phyloP scores from a whole-genome alignment of 1,140 invertebrate species.

The Hyposmocoma kahamanoa region DNA sequence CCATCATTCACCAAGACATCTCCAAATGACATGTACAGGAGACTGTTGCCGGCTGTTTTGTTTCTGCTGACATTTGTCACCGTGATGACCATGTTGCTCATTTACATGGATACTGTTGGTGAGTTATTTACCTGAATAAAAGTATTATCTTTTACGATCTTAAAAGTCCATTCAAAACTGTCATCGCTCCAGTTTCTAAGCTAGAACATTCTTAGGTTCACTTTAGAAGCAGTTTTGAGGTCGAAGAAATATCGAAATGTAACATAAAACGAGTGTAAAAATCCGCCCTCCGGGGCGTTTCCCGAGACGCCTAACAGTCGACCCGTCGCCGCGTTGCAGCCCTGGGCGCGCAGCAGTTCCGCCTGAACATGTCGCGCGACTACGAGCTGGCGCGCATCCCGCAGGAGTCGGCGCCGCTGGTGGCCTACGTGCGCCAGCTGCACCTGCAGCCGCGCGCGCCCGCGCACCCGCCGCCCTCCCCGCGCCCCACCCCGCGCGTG shows the following conservation, averaged over 20 bases:
- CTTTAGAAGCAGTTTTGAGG: too few relatives aligned
- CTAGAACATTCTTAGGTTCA: too few relatives aligned
- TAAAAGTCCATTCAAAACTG: too few relatives aligned
- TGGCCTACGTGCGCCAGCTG: conserved; percentile 80
- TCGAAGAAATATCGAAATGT: too few relatives aligned
- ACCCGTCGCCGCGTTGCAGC: too few relatives aligned
- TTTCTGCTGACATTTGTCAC: conserved; percentile 80
- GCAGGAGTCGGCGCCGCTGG: conserved; percentile 82
- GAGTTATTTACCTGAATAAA: too few relatives aligned
- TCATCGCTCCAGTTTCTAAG: too few relatives aligned
- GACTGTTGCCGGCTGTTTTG: conserved; percentile 75
- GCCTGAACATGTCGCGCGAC: conserved; percentile 82
- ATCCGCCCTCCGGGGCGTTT: too few relatives aligned
- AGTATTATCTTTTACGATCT: too few relatives aligned
- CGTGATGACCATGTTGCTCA: conserved; percentile 78
- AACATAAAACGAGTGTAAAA: too few relatives aligned
- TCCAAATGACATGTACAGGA: conserved; percentile 65
- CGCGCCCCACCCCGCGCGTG: conserved; percentile 25
- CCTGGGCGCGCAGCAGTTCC: conserved; percentile 79
- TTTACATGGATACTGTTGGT: conserved; percentile 81
- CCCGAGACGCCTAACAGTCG: too few relatives aligned
- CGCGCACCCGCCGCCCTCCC: conserved; percentile 21
- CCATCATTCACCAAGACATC: conserved; percentile 52
- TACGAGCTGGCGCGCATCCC: conserved; percentile 81
- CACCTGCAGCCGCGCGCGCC: conserved; percentile 44